Conservation (phyloP, 2,113 vertebrate genomes). For the Nycticebus coucang region DNA sequence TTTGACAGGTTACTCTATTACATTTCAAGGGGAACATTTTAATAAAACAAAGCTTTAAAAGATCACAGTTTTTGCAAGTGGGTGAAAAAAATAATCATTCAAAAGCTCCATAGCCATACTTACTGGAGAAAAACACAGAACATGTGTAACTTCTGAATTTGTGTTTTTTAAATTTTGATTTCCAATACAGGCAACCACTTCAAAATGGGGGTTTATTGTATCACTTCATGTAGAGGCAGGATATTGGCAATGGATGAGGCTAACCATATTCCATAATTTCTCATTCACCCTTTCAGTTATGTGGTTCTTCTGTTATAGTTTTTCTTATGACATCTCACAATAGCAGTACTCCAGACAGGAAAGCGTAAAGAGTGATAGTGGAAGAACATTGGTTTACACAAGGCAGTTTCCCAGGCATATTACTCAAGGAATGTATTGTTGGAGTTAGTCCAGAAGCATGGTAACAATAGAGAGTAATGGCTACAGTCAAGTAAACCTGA, state of each 20-base stretch:
- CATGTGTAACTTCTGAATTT: slow-evolving; percentile 47
- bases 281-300: background rate
- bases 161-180: background rate
- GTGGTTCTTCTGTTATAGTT: background rate
- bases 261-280: background rate
- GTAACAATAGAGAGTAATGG: background rate
- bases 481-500: background rate
- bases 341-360: background rate
- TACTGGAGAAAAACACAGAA: slow-evolving; percentile 53
- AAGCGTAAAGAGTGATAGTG: background rate
- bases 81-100: background rate
- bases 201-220: background rate
- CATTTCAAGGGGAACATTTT: slow-evolving; percentile 42
- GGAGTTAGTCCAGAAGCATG: background rate
- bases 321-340: background rate
- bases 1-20: background rate
- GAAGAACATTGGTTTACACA: background rate
- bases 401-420: background rate
- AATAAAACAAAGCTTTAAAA: background rate
- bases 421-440: background rate
- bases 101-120: background rate
- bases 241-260: background rate
- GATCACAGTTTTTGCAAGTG: slow-evolving; percentile 5
- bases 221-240: background rate
- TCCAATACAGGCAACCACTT: background rate